Percentiles rank a stretch among this genome's conserved stretches.
Conservation (phyloP, 1,140 invertebrate genomes). For the Akabosia matsudoensis region DNA sequence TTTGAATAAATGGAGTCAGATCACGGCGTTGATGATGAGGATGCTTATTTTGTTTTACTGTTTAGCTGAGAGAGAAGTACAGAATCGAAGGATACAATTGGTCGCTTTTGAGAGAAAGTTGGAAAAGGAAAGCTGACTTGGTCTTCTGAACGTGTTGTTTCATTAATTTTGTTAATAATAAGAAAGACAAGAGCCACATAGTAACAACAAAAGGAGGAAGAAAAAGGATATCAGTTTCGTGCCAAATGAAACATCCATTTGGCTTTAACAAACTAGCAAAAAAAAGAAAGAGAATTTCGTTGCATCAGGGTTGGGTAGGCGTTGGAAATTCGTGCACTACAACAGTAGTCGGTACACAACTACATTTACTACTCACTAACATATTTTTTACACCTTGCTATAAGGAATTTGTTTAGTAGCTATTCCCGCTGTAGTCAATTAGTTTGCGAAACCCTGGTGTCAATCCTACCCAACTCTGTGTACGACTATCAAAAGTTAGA, state of each 20-base stretch:
- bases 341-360: no score
- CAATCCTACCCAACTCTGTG: no score
- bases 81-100: neutral
- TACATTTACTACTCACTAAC: no score
- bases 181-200: neutral
- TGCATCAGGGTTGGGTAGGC: no score
- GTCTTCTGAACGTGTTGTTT: slow-evolving; percentile 38
- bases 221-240: slow-evolving; percentile 26
- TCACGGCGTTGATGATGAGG: neutral
- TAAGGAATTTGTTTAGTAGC: no score
- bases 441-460: no score
- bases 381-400: no score
- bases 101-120: slow-evolving; percentile 13
- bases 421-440: no score
- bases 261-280: neutral
- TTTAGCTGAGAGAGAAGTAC: no score
- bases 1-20: slow-evolving; percentile 18
- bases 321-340: no score
- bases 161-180: slow-evolving; percentile 46
- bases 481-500: no score
- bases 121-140: neutral
- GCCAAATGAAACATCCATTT: slow-evolving; percentile 18
- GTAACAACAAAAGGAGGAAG: slow-evolving; percentile 17
- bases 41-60: neutral
- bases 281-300: neutral